Evolutionary conservation across 2,888 invertebrate species (phyloP), one percentile per base, ranked within the genome.

Genomic region (Linnaemya tessellans): DNA sequence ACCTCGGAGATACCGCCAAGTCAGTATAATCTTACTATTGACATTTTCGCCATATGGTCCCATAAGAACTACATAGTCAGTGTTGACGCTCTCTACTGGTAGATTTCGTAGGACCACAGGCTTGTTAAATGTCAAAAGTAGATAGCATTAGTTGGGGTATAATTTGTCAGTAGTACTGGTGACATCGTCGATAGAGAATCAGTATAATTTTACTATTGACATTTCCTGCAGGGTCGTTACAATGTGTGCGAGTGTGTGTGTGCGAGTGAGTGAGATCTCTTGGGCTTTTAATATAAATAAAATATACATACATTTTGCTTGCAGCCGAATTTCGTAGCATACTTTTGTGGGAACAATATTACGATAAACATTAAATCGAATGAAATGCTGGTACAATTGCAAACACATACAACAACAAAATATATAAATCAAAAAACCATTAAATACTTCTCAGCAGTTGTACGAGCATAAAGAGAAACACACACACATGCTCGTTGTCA

Each of bases 361-460:
- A 49, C 58, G 49, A 71, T 49, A 71, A 65, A 77, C 49, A 46
- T 77, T 77, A 65, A 65, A 65, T 58, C 64, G 71, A 41, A 78
- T 43, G 62, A 60, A 71, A 73, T 25, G 43, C 25, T 38, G 60
- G 41, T 46, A 46, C 20, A 73, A 62, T 20, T 56, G 38, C 30
- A 65, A 51, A 22, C 35, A 41, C 58, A 25, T 46, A 41, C 35
- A 58, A 49, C 51, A 73, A 67, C 13, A 71, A 38, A 62, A 64
- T 22, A 73, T 64, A 85, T 85, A 85, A 82, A 85, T 85, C 84
- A 85, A 85, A 85, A 82, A 79, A 82, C 85, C 74, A 82, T 82
- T 82, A 82, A 85, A 85, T 79, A 79, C 70, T 79, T 82, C 82
- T 85, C 79, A 82, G 65, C 85, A 82, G 79, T 60, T 79, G 25